Evolutionary conservation across 2,797 vertebrate genomes (phyloP).

Genomic region (Pelobates cultripes): DNA sequence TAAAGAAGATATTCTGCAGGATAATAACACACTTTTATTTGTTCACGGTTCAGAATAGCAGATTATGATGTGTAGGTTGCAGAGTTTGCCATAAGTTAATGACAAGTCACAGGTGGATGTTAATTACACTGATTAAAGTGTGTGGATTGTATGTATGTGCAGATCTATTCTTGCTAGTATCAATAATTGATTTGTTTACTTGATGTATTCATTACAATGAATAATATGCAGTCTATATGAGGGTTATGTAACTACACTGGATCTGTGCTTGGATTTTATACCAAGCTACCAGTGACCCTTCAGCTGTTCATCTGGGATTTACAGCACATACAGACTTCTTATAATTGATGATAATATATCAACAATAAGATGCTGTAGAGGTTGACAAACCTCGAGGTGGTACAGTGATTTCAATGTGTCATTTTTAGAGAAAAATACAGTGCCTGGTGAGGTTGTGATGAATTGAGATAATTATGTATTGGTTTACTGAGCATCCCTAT

Average conservation of each 20-base stretch:
- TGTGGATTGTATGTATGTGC: no score
- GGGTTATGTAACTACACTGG: constrained; percentile 26
- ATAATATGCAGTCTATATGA: neutral
- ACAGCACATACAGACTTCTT: neutral
- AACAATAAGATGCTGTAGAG: neutral
- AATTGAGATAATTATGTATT: neutral
- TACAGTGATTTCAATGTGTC: neutral
- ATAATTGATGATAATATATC: neutral
- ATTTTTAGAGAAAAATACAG: neutral
- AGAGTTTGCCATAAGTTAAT: no score
- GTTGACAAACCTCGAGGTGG: no score
- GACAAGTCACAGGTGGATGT: no score
- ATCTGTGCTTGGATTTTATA: neutral
- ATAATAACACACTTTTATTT: no score
- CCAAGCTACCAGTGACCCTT: neutral
- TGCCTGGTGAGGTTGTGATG: neutral
- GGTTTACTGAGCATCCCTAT: neutral
- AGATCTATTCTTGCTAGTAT: no score
- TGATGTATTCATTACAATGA: neutral
- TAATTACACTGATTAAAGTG: no score
- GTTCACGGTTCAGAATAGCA: no score
- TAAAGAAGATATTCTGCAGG: no score
- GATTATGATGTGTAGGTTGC: no score
- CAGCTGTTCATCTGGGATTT: neutral
- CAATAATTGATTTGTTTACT: no score